Base-by-base conservation (phyloP, 2,888 invertebrate genomes). In the Cryptus armator region DNA sequence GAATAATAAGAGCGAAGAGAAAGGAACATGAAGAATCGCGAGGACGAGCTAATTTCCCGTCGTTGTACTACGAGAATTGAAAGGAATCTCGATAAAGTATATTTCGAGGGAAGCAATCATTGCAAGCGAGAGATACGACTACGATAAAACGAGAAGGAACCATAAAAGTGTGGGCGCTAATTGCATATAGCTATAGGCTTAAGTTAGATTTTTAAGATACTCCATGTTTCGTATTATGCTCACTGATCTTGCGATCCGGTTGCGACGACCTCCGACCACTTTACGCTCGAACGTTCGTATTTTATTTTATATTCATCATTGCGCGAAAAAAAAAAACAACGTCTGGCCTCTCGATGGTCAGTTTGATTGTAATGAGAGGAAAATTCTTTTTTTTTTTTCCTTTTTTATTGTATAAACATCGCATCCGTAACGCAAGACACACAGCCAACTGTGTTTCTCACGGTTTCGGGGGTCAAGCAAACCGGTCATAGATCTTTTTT, bases 221-320 rank as follows among this genome's bases (percentile, higher is more conserved):
- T 86, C 84, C 87, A 88, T 84, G 67, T 86, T 86, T 86, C 83
- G 72, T 84, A 88, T 87, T 87, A 86, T 85, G 87, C 86, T 87
- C 85, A 88, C 85, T 53, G 82, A 75, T 82, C 80, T 81, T 74
- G 78, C 59, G 77, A 59, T 74, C 70, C 72, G 48, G 53, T 76
- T 64, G 14, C 37, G 32, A 56, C 48, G 59, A 86, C 48, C 74
- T 46, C 56, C 24, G 43, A 78, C 48, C 66, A 53, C 44, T n/a
- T 59, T 24, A 66, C 51, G 64, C 37, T 70, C n/a, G 14, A 44
- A 43, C 19, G 56, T 29, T 64, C 53, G 24, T 12, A 56, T 67
- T 16, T 37, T 67, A 67, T 51, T 81, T 44, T 59, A 51, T 5
- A 16, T 62, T 68, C 37, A 29, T 29, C 9, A 29, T 6, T 32